phyloP scores from a whole-genome alignment of 2,888 invertebrate species.

The Allygus modestus region DNA sequence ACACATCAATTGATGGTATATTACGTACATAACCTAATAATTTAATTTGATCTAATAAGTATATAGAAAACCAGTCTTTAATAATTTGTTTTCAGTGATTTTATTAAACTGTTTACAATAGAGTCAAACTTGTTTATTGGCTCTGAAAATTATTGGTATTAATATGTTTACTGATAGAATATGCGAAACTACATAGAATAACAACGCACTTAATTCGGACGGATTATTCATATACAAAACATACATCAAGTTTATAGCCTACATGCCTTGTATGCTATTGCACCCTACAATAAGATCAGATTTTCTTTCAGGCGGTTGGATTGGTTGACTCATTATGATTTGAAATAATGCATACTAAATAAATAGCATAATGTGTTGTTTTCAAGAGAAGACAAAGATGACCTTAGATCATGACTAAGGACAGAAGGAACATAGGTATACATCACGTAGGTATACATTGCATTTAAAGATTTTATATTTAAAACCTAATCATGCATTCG shows the following conservation, averaged over 20 bases:
- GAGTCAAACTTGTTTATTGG: too few relatives aligned
- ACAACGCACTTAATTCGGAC: too few relatives aligned
- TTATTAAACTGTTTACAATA: too few relatives aligned
- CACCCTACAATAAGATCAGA: background rate
- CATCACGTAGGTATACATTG: constrained; percentile 33
- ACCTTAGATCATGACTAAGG: background rate
- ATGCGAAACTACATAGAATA: too few relatives aligned
- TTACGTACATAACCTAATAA: too few relatives aligned
- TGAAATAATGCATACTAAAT: background rate
- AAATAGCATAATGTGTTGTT: background rate
- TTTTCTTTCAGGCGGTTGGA: background rate
- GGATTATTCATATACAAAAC: too few relatives aligned
- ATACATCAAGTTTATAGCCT: background rate
- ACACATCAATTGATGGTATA: too few relatives aligned
- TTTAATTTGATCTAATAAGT: too few relatives aligned
- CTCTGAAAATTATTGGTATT: too few relatives aligned
- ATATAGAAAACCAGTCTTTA: too few relatives aligned
- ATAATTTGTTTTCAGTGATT: too few relatives aligned
- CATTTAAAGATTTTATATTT: constrained; percentile 5
- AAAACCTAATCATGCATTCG: constrained; percentile 32
- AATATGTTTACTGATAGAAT: too few relatives aligned
- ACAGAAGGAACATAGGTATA: background rate
- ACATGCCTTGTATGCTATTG: background rate
- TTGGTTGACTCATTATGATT: background rate
- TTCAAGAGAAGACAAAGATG: background rate